Percentiles rank a stretch among this genome's conserved stretches.
These are phyloP conservation scores for Acanthoscelides obtectus DNA, from an alignment of 2,888 invertebrate genomes.

Conservation along the genomic window DNA sequence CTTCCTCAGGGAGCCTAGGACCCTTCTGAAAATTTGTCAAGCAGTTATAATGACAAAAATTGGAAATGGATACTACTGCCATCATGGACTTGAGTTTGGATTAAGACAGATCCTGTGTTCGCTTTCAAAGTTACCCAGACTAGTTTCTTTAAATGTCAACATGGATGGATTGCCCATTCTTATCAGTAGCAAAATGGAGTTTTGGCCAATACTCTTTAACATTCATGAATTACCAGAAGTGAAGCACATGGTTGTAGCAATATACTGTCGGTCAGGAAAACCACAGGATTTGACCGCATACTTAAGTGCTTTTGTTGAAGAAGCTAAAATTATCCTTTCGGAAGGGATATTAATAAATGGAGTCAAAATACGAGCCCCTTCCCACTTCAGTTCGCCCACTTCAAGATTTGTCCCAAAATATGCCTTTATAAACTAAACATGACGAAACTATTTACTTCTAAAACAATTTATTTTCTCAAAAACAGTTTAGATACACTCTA, in stretches of 20 bases:
- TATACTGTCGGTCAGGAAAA: slow-evolving; percentile 19
- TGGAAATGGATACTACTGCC: too few species aligned
- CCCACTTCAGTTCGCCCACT: too few species aligned
- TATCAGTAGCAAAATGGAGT: neutral
- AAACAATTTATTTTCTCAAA: too few species aligned
- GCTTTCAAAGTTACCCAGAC: too few species aligned
- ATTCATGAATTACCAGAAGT: neutral
- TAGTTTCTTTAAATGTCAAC: too few species aligned
- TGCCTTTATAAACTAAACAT: too few species aligned
- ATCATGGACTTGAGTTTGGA: too few species aligned
- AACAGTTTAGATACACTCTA: too few species aligned
- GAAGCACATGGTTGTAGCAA: slow-evolving; percentile 19
- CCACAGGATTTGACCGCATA: slow-evolving; percentile 11
- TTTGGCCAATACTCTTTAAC: neutral
- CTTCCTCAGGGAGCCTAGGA: neutral
- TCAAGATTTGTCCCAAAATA: too few species aligned
- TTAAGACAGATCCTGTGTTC: too few species aligned
- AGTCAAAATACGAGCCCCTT: too few species aligned
- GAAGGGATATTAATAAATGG: slow-evolving; percentile 11
- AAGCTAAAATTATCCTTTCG: slow-evolving; percentile 14
- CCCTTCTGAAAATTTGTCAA: neutral
- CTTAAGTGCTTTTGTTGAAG: slow-evolving; percentile 18
- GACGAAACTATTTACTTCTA: too few species aligned
- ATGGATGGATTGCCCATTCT: neutral
- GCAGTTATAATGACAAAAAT: neutral